These are phyloP conservation scores for Megalops cyprinoides DNA, from an alignment of 2,797 vertebrate genomes.

Conservation along the genomic window DNA sequence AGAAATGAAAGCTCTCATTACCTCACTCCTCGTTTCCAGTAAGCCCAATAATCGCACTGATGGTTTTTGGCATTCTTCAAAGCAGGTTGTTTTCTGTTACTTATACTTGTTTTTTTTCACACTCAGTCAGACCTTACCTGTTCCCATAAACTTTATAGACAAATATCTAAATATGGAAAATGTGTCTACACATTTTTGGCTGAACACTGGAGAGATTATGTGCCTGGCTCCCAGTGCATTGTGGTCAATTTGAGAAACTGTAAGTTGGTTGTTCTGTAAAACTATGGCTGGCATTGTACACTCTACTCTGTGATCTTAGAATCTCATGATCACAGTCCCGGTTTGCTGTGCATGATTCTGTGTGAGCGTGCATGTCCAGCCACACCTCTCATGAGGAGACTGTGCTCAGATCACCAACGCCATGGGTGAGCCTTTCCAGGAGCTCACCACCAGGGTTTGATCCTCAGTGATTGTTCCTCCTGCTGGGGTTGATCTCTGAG, in stretches of 20 bases:
- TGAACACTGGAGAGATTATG: background rate
- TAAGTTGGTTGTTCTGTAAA: background rate
- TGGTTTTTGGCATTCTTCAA: background rate
- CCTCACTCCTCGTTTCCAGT: background rate
- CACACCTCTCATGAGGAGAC: background rate
- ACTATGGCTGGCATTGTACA: too few relatives aligned
- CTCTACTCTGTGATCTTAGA: too few relatives aligned
- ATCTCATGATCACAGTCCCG: too few relatives aligned
- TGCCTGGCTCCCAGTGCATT: too few relatives aligned
- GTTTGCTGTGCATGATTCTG: background rate
- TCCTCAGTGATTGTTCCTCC: background rate
- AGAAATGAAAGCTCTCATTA: background rate
- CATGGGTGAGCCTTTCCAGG: too few relatives aligned
- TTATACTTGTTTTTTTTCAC: too few relatives aligned
- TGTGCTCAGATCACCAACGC: background rate
- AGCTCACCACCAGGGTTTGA: background rate
- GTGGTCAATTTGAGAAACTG: too few relatives aligned
- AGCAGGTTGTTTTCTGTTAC: background rate
- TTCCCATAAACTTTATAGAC: background rate
- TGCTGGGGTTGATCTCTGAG: background rate
- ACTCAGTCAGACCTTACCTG: background rate
- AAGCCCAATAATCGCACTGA: background rate
- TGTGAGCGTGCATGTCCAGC: background rate
- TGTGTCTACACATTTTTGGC: background rate
- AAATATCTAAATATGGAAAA: background rate